Percentiles rank a stretch among this genome's conserved stretches.
Conservation (phyloP, 23 tunicate species). For the Botrylloides violaceus region DNA sequence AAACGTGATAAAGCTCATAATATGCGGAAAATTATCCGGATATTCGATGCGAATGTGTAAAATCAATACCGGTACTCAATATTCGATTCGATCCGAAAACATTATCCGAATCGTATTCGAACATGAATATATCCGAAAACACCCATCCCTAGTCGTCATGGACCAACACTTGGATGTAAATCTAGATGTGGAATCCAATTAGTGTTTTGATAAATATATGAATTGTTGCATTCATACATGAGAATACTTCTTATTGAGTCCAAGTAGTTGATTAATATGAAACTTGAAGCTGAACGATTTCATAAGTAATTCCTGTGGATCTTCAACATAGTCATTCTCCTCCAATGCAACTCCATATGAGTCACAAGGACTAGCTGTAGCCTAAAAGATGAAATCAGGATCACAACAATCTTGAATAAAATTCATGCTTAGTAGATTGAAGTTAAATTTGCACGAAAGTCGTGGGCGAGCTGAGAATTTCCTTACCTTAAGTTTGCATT, state of each 20-base stretch:
- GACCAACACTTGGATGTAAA: too few species aligned
- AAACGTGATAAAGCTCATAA: too few species aligned
- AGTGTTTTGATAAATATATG: too few species aligned
- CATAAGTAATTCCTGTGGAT: constrained; percentile 44
- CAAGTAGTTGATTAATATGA: constrained; percentile 52
- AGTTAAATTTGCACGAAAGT: neutral
- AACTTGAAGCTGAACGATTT: constrained; percentile 35
- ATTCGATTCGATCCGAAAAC: too few species aligned
- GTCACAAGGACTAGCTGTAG: constrained; percentile 32
- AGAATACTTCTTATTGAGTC: constrained; percentile 34
- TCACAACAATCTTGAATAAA: neutral
- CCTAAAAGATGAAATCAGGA: constrained; percentile 2
- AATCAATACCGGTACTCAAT: too few species aligned
- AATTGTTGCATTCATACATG: too few species aligned
- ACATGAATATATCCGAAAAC: too few species aligned
- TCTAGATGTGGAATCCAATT: too few species aligned
- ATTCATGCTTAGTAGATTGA: neutral
- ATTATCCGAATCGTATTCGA: too few species aligned
- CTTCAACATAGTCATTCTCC: constrained; percentile 53
- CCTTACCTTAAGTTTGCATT: constrained; percentile 18
- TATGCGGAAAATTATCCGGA: too few species aligned
- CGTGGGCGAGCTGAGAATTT: neutral
- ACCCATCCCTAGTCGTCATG: too few species aligned
- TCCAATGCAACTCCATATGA: constrained; percentile 26
- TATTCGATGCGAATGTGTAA: too few species aligned